Evolutionary conservation across 2,113 vertebrate genomes (phyloP), one percentile per base, ranked within the genome.

Genomic region (Mus spicilegus): DNA sequence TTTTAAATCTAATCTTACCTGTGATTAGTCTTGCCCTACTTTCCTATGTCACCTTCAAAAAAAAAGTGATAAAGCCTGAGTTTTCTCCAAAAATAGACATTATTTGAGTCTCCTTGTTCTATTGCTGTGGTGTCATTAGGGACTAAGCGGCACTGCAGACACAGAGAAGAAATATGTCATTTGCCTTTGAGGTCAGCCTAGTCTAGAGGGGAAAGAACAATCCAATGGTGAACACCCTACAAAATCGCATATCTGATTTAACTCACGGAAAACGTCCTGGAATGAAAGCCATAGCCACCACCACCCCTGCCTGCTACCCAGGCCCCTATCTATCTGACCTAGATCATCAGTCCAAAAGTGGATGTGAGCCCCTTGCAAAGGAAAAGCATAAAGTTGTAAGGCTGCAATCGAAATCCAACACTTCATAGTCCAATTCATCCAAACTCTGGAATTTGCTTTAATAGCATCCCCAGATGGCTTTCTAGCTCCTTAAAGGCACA

Each of bases 21-120:
- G 96, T 97, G 97, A 97, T 98, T 98, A 98, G 97, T 95, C 95
- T 92, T 98, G 97, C 88, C 97, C 97, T 98, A 98, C 94, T 98
- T 97, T 98, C 82, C 91, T 88, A 85, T 97, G 96, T 98, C 97
- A 97, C 97, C 97, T 97, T 98, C 97, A 95, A 95, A 95, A 95
- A 97, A 97, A 95, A 97, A 92, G 90, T 77, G 95, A 94, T 95
- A 97, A 96, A 97, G 90, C 93, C 76, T 0, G 56, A 92, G 93
- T 94, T 96, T 97, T 82, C 81, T 96, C 95, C 95, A 96, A 96
- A 97, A 97, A 98, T 97, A 98, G 97, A 98, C 39, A 96, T 94
- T 97, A 96, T 97, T 96, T 93, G 94, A 97, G 97, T 95, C 91
- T 95, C 92, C 97, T 97, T 96, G 92, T 96, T 96, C 97, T 97